These are phyloP conservation scores for Campoplex nolae DNA, from an alignment of 2,888 invertebrate species.

Conservation along the genomic window DNA sequence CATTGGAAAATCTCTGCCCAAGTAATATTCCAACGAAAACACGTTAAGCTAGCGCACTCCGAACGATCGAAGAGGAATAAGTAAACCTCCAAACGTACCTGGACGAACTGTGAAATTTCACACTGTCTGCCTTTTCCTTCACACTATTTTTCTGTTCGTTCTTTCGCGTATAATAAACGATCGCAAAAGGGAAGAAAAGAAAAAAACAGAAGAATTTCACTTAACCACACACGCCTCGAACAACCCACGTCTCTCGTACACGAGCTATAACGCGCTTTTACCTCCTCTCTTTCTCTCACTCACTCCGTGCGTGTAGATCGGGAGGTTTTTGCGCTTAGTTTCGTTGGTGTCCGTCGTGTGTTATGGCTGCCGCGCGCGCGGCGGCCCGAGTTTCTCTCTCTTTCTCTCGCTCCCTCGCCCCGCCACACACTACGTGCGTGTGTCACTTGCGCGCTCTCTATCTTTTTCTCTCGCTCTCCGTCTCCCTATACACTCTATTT, in stretches of 20 bases:
- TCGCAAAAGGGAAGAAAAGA: constrained; percentile 27
- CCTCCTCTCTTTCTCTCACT: constrained; percentile 32
- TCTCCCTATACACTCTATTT: constrained; percentile 31
- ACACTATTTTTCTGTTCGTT: constrained; percentile 21
- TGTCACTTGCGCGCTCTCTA: constrained; percentile 54
- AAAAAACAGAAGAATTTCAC: constrained; percentile 69
- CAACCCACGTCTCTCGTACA: constrained; percentile 78
- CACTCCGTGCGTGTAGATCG: constrained; percentile 53
- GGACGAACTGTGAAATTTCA: constrained; percentile 43
- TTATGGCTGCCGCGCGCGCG: constrained; percentile 79
- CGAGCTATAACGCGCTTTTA: constrained; percentile 76
- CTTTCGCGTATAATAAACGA: background rate
- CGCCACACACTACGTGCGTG: constrained; percentile 44
- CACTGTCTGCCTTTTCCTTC: constrained; percentile 33
- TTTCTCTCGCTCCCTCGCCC: constrained; percentile 40
- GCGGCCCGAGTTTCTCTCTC: constrained; percentile 63
- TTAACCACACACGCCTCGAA: constrained; percentile 80
- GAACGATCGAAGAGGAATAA: constrained; percentile 13
- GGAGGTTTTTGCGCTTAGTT: constrained; percentile 75
- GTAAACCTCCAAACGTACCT: constrained; percentile 40
- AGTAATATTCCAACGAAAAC: constrained; percentile 9
- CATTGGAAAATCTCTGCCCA: background rate
- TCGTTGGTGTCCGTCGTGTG: constrained; percentile 76
- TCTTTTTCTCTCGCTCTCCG: constrained; percentile 49
- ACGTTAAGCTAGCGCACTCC: constrained; percentile 21